These are phyloP conservation scores for Ophiodon elongatus DNA, from an alignment of 2,113 vertebrate genomes.

Conservation along the genomic window DNA sequence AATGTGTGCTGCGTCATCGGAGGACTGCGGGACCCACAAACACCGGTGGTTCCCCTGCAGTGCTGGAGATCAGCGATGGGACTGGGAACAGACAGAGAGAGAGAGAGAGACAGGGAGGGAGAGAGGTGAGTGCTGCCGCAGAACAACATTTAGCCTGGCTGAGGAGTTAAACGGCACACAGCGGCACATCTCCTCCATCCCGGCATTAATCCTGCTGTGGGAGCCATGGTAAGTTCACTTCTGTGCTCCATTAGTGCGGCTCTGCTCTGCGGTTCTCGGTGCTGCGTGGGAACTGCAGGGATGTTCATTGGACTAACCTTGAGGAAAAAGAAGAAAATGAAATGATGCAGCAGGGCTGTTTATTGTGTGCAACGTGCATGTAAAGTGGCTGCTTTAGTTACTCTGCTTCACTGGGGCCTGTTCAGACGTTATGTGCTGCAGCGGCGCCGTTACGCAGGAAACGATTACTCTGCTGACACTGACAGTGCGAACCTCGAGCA, in stretches of 20 bases:
- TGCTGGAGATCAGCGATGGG: slow-evolving; percentile 72
- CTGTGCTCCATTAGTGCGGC: slow-evolving; percentile 41
- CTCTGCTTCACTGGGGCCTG: slow-evolving; percentile 53
- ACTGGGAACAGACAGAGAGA: slow-evolving; percentile 45
- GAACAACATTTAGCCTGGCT: slow-evolving; percentile 57
- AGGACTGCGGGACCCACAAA: slow-evolving; percentile 71
- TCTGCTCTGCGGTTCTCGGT: slow-evolving; percentile 47
- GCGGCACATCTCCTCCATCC: slow-evolving; percentile 61
- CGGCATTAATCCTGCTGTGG: slow-evolving; percentile 52
- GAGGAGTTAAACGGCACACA: slow-evolving; percentile 57
- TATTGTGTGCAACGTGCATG: slow-evolving; percentile 56
- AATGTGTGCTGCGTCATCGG: slow-evolving; percentile 72
- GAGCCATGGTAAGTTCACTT: slow-evolving; percentile 78
- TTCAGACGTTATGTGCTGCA: slow-evolving; percentile 38
- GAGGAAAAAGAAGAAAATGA: slow-evolving; percentile 18
- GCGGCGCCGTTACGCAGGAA: slow-evolving; percentile 17
- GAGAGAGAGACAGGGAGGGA: slow-evolving; percentile 40
- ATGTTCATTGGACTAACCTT: slow-evolving; percentile 61
- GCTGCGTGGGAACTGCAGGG: slow-evolving; percentile 51
- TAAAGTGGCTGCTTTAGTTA: slow-evolving; percentile 55
- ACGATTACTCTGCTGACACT: slow-evolving; percentile 31
- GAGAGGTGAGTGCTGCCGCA: slow-evolving; percentile 57
- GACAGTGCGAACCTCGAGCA: slow-evolving; percentile 44
- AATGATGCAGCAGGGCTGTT: slow-evolving; percentile 57
- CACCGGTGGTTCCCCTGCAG: slow-evolving; percentile 70